phyloP scores from a whole-genome alignment of 2,113 vertebrate species.

The Siniperca chuatsi region DNA sequence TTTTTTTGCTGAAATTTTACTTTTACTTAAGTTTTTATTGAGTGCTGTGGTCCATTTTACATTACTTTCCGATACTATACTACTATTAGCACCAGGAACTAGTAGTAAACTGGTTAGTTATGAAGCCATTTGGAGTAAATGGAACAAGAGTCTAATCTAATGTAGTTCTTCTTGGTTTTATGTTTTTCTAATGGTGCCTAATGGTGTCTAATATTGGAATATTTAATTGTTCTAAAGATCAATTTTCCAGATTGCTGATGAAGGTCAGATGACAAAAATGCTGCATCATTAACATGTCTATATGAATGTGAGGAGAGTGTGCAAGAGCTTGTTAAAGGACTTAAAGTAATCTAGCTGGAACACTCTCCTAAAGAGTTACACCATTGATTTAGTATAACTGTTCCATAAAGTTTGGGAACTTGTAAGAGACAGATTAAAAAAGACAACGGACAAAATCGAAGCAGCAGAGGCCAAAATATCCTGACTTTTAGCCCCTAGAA shows the following conservation, averaged over 20 bases:
- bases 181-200: constrained; percentile 20
- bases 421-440: neutral
- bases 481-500: neutral
- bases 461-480: neutral
- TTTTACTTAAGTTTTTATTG: constrained; percentile 1
- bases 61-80: neutral
- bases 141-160: constrained; percentile 7
- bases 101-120: constrained; percentile 21
- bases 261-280: constrained; percentile 7
- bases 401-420: neutral
- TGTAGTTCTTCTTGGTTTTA: constrained; percentile 26
- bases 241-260: neutral
- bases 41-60: constrained; percentile 8
- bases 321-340: neutral
- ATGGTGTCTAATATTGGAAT: constrained; percentile 15
- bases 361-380: neutral
- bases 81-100: constrained; percentile 10
- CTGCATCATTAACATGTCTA: neutral
- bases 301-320: neutral
- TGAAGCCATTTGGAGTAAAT: constrained; percentile 38
- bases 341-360: neutral
- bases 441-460: neutral
- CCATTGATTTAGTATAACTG: too few species aligned
- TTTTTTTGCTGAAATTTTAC: neutral
- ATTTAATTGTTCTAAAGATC: constrained; percentile 14